phyloP scores from a whole-genome alignment of 2,113 vertebrate genomes.

The Gopherus evgoodei region DNA sequence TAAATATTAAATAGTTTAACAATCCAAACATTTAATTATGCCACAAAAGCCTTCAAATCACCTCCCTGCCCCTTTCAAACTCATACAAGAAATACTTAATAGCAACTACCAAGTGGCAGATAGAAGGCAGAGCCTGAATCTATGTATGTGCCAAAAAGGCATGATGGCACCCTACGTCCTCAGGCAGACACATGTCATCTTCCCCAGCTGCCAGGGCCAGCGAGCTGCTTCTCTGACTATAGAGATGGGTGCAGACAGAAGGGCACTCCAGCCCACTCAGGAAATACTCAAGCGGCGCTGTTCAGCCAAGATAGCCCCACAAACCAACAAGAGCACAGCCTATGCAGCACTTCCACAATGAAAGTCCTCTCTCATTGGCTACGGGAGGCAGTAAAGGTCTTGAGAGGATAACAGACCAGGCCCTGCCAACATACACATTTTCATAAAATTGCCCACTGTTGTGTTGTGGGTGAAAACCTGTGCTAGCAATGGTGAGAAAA shows the following conservation, averaged over 20 bases:
- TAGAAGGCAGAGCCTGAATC: background rate
- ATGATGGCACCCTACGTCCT: background rate
- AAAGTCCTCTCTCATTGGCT: background rate
- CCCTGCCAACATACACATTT: background rate
- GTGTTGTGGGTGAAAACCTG: background rate
- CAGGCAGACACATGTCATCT: background rate
- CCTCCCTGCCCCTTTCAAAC: background rate
- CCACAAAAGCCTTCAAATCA: background rate
- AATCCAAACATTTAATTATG: background rate
- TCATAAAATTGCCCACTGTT: background rate
- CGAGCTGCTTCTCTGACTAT: background rate
- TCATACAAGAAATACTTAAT: background rate
- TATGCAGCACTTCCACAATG: background rate
- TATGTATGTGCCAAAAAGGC: background rate
- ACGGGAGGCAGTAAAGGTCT: background rate
- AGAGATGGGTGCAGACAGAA: background rate
- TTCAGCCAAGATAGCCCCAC: background rate
- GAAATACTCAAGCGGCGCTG: background rate
- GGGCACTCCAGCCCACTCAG: conserved; percentile 9
- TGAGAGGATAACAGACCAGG: background rate
- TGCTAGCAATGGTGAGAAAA: background rate
- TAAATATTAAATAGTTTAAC: background rate
- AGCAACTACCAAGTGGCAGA: background rate
- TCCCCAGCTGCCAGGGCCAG: background rate
- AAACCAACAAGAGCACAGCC: background rate